Percentiles rank a stretch among this genome's conserved stretches.
phyloP scores from a whole-genome alignment of 1,140 invertebrate genomes.

The Anthonomus grandis region DNA sequence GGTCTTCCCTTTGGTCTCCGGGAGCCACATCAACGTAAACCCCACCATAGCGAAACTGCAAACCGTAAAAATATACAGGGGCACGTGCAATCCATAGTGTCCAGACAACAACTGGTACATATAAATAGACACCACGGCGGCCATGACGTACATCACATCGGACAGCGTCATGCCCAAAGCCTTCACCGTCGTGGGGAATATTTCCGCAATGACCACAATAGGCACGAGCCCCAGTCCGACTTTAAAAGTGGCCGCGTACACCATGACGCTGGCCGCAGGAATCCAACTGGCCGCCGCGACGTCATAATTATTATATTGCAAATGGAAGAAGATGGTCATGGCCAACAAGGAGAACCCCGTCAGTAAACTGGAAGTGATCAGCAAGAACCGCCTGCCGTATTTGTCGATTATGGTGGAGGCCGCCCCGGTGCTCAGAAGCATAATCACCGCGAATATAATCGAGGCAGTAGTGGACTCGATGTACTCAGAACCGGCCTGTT shows the following conservation, averaged over 20 bases:
- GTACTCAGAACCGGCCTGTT: slow-evolving; percentile 24
- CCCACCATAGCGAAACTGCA: slow-evolving; percentile 57
- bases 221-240: slow-evolving; percentile 55
- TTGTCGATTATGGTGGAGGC: slow-evolving; percentile 45
- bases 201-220: slow-evolving; percentile 65
- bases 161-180: slow-evolving; percentile 39
- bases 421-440: slow-evolving; percentile 36
- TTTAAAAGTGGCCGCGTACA: slow-evolving; percentile 33
- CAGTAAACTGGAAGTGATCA: slow-evolving; percentile 36
- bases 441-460: slow-evolving; percentile 34
- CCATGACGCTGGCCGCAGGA: slow-evolving; percentile 25
- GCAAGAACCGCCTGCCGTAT: slow-evolving; percentile 49
- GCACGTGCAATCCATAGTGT: slow-evolving; percentile 43
- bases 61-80: slow-evolving; percentile 66
- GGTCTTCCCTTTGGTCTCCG: slow-evolving; percentile 74
- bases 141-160: slow-evolving; percentile 17
- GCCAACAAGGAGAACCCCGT: slow-evolving; percentile 19
- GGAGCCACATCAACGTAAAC: slow-evolving; percentile 61
- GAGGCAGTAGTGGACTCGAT: slow-evolving; percentile 25
- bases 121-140: slow-evolving; percentile 56
- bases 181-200: slow-evolving; percentile 61
- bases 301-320: slow-evolving; percentile 16
- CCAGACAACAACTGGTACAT: slow-evolving; percentile 55
- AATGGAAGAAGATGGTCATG: slow-evolving; percentile 33
- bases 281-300: slow-evolving; percentile 24